Evolutionary conservation across 30 jellyfish, hydroid and myxozoan species (phyloP).

Genomic region (Chrysaora quinquecirrha): DNA sequence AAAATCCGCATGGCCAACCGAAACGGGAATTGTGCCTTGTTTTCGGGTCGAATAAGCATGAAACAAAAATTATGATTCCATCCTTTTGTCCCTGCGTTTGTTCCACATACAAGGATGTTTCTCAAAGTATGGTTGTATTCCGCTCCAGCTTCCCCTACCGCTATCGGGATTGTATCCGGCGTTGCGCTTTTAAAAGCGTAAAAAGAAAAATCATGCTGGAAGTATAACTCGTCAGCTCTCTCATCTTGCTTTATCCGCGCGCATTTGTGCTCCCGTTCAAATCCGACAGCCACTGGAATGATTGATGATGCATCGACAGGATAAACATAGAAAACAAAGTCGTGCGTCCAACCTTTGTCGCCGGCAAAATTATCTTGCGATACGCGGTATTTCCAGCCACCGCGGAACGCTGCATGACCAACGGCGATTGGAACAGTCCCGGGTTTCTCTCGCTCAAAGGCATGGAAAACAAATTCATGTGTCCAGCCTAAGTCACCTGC

Average conservation of each 20-base stretch:
- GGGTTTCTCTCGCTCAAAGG: conserved; percentile 19
- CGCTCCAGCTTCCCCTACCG: conserved; percentile 6
- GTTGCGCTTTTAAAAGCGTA: neutral
- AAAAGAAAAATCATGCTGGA: neutral
- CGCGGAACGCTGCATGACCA: conserved; percentile 46
- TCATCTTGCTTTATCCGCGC: neutral
- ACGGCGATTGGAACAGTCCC: conserved; percentile 62
- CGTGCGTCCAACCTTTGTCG: conserved; percentile 68
- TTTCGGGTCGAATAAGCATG: conserved; percentile 31
- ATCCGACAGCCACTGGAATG: conserved; percentile 54
- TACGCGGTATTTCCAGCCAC: conserved; percentile 63
- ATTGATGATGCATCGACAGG: conserved; percentile 39
- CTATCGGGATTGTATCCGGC: conserved; percentile 1
- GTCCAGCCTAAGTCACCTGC: conserved; percentile 50
- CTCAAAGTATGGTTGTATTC: neutral
- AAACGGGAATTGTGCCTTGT: conserved; percentile 70
- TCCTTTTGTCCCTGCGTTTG: conserved; percentile 29
- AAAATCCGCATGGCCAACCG: conserved; percentile 60
- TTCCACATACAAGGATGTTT: conserved; percentile 14
- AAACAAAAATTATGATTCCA: conserved; percentile 46
- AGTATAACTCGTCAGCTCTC: neutral
- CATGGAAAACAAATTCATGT: conserved; percentile 48
- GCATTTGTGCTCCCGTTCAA: conserved; percentile 15
- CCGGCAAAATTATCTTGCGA: conserved; percentile 48
- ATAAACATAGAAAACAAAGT: conserved; percentile 47